A percentile compares a stretch with the other conserved stretches of the same genome.
These are phyloP conservation scores for Polydesmus complanatus DNA, from an alignment of 2,888 invertebrate species.

Conservation along the genomic window DNA sequence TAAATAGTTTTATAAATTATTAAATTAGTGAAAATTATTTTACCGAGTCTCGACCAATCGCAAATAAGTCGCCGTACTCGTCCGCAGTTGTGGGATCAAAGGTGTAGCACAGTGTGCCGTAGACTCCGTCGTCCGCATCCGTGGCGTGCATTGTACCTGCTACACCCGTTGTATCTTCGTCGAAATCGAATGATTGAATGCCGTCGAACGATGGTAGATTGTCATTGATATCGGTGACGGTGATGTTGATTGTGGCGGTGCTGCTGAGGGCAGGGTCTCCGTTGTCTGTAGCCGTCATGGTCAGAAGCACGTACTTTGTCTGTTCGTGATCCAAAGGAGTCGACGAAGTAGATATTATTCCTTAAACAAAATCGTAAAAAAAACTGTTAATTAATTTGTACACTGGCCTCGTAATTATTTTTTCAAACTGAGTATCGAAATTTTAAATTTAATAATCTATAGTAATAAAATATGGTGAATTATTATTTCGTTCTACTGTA, in stretches of 20 bases:
- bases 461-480: no score
- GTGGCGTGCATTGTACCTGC: not conserved
- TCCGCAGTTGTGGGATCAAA: no score
- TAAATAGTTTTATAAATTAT: no score
- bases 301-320: not conserved
- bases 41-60: not conserved
- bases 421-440: no score
- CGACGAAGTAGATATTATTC: no score
- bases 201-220: not conserved
- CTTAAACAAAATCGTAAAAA: no score
- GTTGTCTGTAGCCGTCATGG: not conserved
- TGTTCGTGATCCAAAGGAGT: not conserved
- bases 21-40: not conserved
- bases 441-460: no score
- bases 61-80: not conserved
- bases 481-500: no score
- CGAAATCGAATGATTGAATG: not conserved
- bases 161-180: not conserved
- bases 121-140: not conserved
- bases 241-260: not conserved
- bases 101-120: not conserved
- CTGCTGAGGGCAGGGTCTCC: not conserved
- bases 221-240: not conserved
- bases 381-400: no score
- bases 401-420: no score